These are phyloP conservation scores for Andrena dorsata DNA, from an alignment of 2,888 invertebrate species.

Conservation along the genomic window DNA sequence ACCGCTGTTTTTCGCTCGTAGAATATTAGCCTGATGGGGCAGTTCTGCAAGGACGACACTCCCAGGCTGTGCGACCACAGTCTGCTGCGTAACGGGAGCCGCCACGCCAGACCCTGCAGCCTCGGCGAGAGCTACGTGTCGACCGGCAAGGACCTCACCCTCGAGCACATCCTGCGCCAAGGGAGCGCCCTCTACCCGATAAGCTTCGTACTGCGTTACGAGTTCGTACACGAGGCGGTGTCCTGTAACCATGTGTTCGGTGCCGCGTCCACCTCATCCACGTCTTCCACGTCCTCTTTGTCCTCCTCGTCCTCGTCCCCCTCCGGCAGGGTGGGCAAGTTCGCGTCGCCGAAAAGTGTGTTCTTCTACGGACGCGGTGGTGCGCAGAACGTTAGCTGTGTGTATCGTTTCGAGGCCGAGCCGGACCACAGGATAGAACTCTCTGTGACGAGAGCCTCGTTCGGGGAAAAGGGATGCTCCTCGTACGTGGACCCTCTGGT, in stretches of 20 bases:
- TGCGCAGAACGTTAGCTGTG: slow-evolving; percentile 90
- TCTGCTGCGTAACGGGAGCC: slow-evolving; percentile 89
- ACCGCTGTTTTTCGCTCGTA: slow-evolving; percentile 44
- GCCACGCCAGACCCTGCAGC: slow-evolving; percentile 90
- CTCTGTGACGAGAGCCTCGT: slow-evolving; percentile 89
- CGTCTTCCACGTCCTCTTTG: slow-evolving; percentile 72
- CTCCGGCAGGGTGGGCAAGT: slow-evolving; percentile 86
- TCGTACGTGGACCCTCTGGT: slow-evolving; percentile 88
- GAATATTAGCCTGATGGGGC: slow-evolving; percentile 87
- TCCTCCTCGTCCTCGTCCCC: slow-evolving; percentile 56
- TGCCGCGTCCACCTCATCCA: slow-evolving; percentile 69
- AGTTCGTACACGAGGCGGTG: slow-evolving; percentile 89
- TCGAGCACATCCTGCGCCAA: slow-evolving; percentile 91
- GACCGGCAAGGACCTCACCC: slow-evolving; percentile 90
- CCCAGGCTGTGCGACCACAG: slow-evolving; percentile 92
- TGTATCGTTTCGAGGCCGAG: slow-evolving; percentile 91
- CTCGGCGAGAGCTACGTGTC: slow-evolving; percentile 92
- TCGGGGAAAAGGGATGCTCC: slow-evolving; percentile 89
- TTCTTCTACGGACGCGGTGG: slow-evolving; percentile 94
- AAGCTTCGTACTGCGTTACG: slow-evolving; percentile 92
- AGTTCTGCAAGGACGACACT: slow-evolving; percentile 92
- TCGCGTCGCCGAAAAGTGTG: slow-evolving; percentile 92
- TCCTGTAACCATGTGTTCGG: slow-evolving; percentile 83
- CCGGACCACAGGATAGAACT: slow-evolving; percentile 90
- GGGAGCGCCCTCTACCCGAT: slow-evolving; percentile 93